Base-by-base conservation (phyloP, 2,888 invertebrate species). In the Mamestra brassicae region DNA sequence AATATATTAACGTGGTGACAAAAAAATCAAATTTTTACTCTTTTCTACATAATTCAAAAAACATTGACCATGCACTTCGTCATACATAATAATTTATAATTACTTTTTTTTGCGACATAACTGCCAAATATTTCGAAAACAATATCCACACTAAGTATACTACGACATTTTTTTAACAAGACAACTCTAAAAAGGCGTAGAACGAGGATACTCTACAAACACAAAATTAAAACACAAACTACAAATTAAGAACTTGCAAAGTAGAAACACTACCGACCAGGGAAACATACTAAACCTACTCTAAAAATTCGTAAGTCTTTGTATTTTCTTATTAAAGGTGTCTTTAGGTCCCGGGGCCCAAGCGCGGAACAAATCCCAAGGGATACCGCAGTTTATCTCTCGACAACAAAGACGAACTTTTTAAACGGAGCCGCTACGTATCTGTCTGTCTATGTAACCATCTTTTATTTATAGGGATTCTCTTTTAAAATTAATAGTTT, bases 341-440 rank as follows among this genome's bases (percentile, higher is more conserved):
- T 88, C 88, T 82, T 85, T 77, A 83, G 83, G 83, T 78, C 85
- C 75, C 82, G 83, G 82, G 71, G 82, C 72, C 80, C 80, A 82
- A 77, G 78, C 80, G 72, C 69, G 74, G 83, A 86, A 87, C 88
- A 87, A 88, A 89, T 89, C 90, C 87, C 88, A 42, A 10, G 85
- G 87, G 87, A 86, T 80, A 80, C 76, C 83, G 82, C 87, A 86
- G 86, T 90, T 88, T 89, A 88, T 91, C 87, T 89, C 85, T 75
- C 84, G 78, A 82, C 85, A 90, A 90, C 87, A 89, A 89, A 88
- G 87, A 86, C 64, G 70, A 78, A 84, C 69, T 86, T 86, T 88
- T 88, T 88, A 85, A 88, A 86, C 87, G 84, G 80, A 85, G 76
- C 77, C 80, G 81, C 84, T 84, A 79, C 80, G 80, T 84, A 84